Conservation (phyloP, 2,113 vertebrate genomes). For the Macquaria australasica region DNA sequence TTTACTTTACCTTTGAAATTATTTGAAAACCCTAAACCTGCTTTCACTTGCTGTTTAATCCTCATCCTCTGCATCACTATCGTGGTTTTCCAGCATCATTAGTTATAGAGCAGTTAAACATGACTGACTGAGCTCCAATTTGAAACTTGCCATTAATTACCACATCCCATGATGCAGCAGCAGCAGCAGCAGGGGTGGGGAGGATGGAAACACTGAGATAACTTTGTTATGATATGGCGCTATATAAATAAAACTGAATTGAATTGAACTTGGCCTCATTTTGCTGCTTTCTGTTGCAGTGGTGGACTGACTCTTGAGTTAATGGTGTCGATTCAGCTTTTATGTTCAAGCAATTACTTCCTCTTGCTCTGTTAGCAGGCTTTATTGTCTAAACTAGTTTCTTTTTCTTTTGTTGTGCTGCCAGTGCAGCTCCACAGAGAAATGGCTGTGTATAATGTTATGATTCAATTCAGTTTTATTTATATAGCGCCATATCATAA, state of each 20-base stretch:
- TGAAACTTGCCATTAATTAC: constrained; percentile 39
- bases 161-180: constrained; percentile 36
- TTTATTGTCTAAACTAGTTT: neutral
- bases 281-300: constrained; percentile 24
- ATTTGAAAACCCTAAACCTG: neutral
- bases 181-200: neutral
- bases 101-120: neutral
- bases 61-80: neutral
- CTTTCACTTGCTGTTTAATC: neutral
- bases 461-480: no score
- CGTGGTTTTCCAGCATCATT: constrained; percentile 8
- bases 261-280: constrained; percentile 64
- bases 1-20: neutral
- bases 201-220: neutral
- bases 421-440: constrained; percentile 3
- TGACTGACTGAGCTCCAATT: constrained; percentile 9
- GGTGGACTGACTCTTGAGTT: neutral
- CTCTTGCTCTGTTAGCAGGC: neutral
- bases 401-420: constrained; percentile 4
- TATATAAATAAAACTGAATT: no score
- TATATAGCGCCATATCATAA: no score
- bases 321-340: constrained; percentile 34
- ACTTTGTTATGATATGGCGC: no score
- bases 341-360: constrained; percentile 26
- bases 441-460: neutral